phyloP scores from a whole-genome alignment of 1,140 invertebrate species.

The Lucilia sericata region DNA sequence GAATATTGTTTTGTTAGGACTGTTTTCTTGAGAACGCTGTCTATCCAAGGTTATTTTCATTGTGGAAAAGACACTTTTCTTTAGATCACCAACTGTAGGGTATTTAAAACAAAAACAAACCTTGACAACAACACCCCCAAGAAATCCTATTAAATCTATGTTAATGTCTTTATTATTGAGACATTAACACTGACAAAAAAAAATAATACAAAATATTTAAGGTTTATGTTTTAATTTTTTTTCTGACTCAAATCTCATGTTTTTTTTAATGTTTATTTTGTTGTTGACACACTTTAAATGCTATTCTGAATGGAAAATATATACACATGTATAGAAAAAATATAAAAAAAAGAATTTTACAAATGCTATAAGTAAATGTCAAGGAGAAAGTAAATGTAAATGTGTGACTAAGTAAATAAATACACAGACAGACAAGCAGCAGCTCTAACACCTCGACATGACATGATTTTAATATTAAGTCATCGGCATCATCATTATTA shows the following conservation, averaged over 20 bases:
- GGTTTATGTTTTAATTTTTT: background rate
- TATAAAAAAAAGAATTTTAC: no score
- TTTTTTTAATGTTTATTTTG: background rate
- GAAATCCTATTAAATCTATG: background rate
- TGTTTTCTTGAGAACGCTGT: no score
- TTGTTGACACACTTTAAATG: no score
- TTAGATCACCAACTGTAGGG: no score
- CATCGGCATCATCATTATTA: background rate
- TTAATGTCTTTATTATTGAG: background rate
- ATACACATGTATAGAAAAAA: no score
- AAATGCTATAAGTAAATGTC: no score
- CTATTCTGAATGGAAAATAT: no score
- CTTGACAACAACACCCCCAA: background rate
- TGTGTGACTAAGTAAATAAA: background rate
- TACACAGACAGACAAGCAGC: background rate
- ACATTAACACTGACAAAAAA: background rate
- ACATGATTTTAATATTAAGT: constrained; percentile 33
- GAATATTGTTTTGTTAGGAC: no score
- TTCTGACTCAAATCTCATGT: background rate
- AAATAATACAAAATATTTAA: background rate
- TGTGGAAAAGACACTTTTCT: no score
- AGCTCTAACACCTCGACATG: background rate
- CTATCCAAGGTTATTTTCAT: no score
- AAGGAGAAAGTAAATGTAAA: constrained; percentile 1
- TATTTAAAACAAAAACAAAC: no score